Evolutionary conservation across 2,888 invertebrate genomes (phyloP), one percentile per base, ranked within the genome.

Genomic region (Molanna angustata): DNA sequence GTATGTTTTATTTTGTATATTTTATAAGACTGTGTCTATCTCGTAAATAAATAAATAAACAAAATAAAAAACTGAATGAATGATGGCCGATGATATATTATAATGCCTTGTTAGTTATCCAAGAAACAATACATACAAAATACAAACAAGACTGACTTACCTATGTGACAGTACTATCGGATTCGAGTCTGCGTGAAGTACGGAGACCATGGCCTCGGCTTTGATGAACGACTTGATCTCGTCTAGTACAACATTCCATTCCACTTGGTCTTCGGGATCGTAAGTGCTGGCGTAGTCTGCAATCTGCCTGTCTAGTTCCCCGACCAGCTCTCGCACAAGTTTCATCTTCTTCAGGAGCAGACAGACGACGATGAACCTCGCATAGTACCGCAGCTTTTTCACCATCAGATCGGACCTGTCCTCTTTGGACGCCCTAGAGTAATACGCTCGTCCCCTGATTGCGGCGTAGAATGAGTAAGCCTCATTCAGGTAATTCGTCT

Each of bases 381-480:
- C 95, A 72, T 96, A 97, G 69, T 95, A 97, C 54, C 88, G 76
- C 49, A 97, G 76, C 71, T 97, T 97, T 73, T 97, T 97, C 59
- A 97, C 94, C 92, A 97, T 95, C 59, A 97, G 72, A 69, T 97
- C 96, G 62, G 94, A 89, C 64, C 92, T 86, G 70, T 94, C 94
- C 73, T 95, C 95, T 69, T 94, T 93, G 60, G 86, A 86, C 1
- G 94, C 94, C 65, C 93, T 84, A 48, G 94, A 94, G 71, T 96
- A 97, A 70, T 97, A 97, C 16, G 91, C 91, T 63, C 97, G 79
- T 57, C 92, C 91, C 62, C 95, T 79, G 64, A 97, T 97, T 13
- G 97, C 96, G 44, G 91, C 88, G 79, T 97, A 97, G 74, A 97
- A 97, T 52, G 94, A 91, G 72, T 88, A 95, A 44, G 97, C 94